Evolutionary conservation across 2,797 vertebrate genomes (phyloP).

Genomic region (Pteropus rufus): DNA sequence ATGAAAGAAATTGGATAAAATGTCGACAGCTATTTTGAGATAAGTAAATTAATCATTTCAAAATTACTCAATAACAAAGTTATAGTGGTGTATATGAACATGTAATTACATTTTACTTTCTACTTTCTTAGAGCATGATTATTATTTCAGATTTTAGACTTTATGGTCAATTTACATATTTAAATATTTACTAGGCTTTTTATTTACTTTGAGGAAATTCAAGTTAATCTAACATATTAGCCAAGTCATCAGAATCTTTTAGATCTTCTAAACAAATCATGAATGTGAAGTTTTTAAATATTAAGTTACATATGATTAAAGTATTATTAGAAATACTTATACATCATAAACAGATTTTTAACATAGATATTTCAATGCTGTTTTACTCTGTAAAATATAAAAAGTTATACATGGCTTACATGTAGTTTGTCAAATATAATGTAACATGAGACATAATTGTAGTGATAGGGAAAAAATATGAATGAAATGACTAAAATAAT

Average conservation of each 20-base stretch:
- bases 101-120: background rate
- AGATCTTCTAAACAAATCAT: conserved; percentile 32
- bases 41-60: background rate
- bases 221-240: conserved; percentile 13
- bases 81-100: background rate
- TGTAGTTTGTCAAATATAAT: background rate
- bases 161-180: background rate
- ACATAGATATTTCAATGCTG: background rate
- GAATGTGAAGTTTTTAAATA: conserved; percentile 20
- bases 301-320: background rate
- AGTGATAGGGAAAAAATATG: background rate
- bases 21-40: background rate
- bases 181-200: conserved; percentile 22
- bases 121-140: background rate
- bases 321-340: background rate
- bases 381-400: background rate
- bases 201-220: background rate
- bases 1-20: background rate
- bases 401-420: background rate
- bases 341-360: background rate
- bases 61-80: background rate
- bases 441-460: background rate
- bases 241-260: conserved; percentile 13
- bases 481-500: background rate
- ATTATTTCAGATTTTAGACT: background rate